A percentile compares a stretch with the other conserved stretches of the same genome.
phyloP scores from a whole-genome alignment of 1,140 invertebrate genomes.

The Luehdorfia chinensis region DNA sequence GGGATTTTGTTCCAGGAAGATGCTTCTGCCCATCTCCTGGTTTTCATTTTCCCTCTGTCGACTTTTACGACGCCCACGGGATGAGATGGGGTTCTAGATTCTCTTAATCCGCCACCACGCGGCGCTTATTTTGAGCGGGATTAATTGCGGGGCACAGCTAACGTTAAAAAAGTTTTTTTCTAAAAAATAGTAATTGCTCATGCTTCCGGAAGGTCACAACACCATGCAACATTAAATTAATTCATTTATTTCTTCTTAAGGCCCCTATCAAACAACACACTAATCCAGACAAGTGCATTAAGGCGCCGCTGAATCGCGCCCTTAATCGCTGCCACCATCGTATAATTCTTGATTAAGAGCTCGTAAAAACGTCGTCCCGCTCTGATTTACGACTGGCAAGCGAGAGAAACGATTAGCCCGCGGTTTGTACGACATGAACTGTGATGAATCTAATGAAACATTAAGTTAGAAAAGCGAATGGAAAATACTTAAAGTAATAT shows the following conservation, averaged over 20 bases:
- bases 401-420: conserved; percentile 60
- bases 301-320: conserved; percentile 51
- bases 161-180: too few species aligned
- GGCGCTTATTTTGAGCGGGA: too few species aligned
- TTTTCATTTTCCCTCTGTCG: too few species aligned
- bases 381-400: conserved; percentile 58
- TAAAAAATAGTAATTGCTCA: too few species aligned
- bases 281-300: conserved; percentile 64
- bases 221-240: too few species aligned
- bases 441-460: conserved; percentile 22
- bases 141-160: too few species aligned
- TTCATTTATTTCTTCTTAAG: conserved; percentile 16
- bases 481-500: not conserved
- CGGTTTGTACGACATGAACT: conserved; percentile 35
- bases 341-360: conserved; percentile 75
- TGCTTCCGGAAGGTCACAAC: too few species aligned
- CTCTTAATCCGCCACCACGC: too few species aligned
- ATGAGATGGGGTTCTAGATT: too few species aligned
- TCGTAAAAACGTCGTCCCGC: conserved; percentile 71
- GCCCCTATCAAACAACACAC: conserved; percentile 32
- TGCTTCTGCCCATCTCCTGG: too few species aligned
- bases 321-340: conserved; percentile 65
- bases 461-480: conserved; percentile 4
- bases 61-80: too few species aligned
- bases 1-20: too few species aligned